These are phyloP conservation scores for Megalopta genalis DNA, from an alignment of 1,140 invertebrate species.

Conservation along the genomic window DNA sequence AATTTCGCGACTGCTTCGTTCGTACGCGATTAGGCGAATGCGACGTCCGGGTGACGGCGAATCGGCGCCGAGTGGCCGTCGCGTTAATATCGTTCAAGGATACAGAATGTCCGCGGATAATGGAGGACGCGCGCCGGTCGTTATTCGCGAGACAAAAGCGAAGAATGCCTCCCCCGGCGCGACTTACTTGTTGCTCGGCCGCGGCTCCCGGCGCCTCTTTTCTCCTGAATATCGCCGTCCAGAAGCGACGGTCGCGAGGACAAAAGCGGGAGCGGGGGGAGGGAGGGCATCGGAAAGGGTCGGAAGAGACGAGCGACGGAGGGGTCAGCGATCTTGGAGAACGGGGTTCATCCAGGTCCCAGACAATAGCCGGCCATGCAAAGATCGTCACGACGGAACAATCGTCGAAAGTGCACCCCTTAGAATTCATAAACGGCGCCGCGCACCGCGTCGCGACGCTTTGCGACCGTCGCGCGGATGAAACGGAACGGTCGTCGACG, in stretches of 20 bases:
- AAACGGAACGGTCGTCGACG: too few species aligned
- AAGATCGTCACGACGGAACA: slow-evolving; percentile 53
- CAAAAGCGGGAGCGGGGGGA: too few species aligned
- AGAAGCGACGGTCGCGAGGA: slow-evolving; percentile 31
- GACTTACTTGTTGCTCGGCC: slow-evolving; percentile 69
- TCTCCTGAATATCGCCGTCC: slow-evolving; percentile 48
- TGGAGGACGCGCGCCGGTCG: slow-evolving; percentile 37
- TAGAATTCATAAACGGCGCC: slow-evolving; percentile 51
- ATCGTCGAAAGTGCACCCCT: slow-evolving; percentile 54
- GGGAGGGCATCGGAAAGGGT: too few species aligned
- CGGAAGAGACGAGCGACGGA: background rate
- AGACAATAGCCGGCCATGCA: slow-evolving; percentile 49
- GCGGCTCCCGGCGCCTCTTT: slow-evolving; percentile 19
- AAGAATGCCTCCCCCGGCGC: slow-evolving; percentile 22
- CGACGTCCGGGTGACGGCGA: background rate
- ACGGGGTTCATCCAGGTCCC: slow-evolving; percentile 53
- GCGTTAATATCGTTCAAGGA: slow-evolving; percentile 59
- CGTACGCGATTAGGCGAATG: too few species aligned
- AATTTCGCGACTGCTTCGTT: too few species aligned
- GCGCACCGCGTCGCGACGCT: slow-evolving; percentile 7
- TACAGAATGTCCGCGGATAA: slow-evolving; percentile 40
- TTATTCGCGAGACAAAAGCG: slow-evolving; percentile 65
- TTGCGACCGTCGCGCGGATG: too few species aligned
- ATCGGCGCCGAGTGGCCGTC: slow-evolving; percentile 38
- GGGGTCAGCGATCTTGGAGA: slow-evolving; percentile 52